Evolutionary conservation across 2,797 vertebrate genomes (phyloP).

Genomic region (Rhinichthys osculus): DNA sequence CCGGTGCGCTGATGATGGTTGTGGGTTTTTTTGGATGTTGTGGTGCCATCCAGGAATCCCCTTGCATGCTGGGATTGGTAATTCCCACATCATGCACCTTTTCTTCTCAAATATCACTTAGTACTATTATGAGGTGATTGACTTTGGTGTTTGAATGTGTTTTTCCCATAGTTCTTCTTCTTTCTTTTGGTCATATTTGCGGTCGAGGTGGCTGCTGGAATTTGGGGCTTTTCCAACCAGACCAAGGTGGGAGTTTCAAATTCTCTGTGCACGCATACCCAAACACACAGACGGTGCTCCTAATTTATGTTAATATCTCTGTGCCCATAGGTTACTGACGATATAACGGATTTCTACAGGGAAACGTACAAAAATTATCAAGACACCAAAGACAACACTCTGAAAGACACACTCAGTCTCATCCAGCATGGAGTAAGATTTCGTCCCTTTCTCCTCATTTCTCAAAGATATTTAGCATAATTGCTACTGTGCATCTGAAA

Average conservation of each 20-base stretch:
- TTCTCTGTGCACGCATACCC: no score
- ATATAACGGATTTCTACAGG: constrained; percentile 85
- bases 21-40: constrained; percentile 98
- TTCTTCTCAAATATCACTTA: constrained; percentile 25
- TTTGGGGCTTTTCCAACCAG: constrained; percentile 96
- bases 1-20: constrained; percentile 95
- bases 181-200: constrained; percentile 95
- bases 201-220: constrained; percentile 90
- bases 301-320: neutral
- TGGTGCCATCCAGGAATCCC: constrained; percentile 94
- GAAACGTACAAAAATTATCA: constrained; percentile 80
- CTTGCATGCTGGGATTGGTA: constrained; percentile 97
- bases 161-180: constrained; percentile 86
- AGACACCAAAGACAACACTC: constrained; percentile 60
- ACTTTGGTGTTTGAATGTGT: neutral
- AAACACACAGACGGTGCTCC: neutral
- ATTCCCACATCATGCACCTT: constrained; percentile 66
- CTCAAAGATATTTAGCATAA: neutral
- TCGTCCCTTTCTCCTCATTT: neutral
- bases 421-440: constrained; percentile 87
- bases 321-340: constrained; percentile 80
- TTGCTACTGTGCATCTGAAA: neutral
- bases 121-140: constrained; percentile 1
- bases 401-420: constrained; percentile 83
- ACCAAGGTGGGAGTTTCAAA: constrained; percentile 78